Base-by-base conservation (phyloP, 2,888 invertebrate genomes). In the Trilocha varians region DNA sequence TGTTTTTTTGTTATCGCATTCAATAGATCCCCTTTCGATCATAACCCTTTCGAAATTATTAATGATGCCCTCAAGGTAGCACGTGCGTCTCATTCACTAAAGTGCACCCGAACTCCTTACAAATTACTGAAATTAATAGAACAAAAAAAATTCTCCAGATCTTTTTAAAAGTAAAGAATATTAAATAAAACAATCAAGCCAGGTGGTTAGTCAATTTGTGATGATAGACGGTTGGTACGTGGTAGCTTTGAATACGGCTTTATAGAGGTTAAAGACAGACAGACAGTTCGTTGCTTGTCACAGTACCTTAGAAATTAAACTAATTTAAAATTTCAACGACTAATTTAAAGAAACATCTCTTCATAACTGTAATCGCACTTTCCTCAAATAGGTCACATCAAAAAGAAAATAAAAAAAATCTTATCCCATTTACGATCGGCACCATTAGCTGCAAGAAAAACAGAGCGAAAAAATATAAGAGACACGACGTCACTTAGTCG, bases 361-460 rank as follows among this genome's bases (percentile, higher is more conserved):
- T 25, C 60, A 56, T 63, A 66, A 62, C 53, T 59, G 62, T 62
- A 55, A 60, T 59, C 54, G 55, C 57, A 55, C 59, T 64, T 61
- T 51, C 49, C 55, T 59, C 63, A 63, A 71, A 69, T 64, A 65
- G 62, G 60, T 62, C 63, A 65, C 70, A 73, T 73, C 70, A 70
- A 70, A 70, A 62, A 58, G 64, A 62, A 70, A 72, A 70, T 70
- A 70, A 72, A 71, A 70, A 39, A 42, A 42, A 65, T 67, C 69
- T 68, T 67, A 72, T 73, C 61, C 65, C 62, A 66, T 72, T 74
- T 70, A 71, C 73, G 70, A 73, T 70, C 68, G 58, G 55, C 57
- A 53, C 70, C 69, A 69, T 72, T 73, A 70, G 66, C 64, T 59
- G 60, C 55, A 63, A 67, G 63, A 66, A 66, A 68, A 70, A 67